phyloP scores from a whole-genome alignment of 1,140 invertebrate genomes.

The Pogonus chalceus region DNA sequence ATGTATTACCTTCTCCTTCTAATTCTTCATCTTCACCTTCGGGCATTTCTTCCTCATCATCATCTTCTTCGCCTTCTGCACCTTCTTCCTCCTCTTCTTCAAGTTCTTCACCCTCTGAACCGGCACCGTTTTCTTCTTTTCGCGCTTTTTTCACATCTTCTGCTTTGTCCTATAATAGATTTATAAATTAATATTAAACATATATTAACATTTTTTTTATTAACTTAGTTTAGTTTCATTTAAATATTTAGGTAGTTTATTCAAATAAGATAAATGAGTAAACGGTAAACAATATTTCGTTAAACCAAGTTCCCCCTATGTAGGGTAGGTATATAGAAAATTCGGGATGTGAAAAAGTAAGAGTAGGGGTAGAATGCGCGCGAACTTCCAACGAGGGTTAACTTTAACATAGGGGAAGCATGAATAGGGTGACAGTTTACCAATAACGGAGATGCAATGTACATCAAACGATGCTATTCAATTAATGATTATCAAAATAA shows the following conservation, averaged over 20 bases:
- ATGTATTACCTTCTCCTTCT: constrained; percentile 45
- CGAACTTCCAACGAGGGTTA: too few relatives aligned
- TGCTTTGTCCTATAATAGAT: constrained; percentile 52
- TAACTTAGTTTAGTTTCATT: too few relatives aligned
- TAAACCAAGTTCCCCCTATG: too few relatives aligned
- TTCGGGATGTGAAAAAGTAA: too few relatives aligned
- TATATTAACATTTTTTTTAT: too few relatives aligned
- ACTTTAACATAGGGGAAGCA: background rate
- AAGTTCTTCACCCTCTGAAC: constrained; percentile 37
- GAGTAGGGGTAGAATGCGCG: too few relatives aligned
- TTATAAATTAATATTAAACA: too few relatives aligned
- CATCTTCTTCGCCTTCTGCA: constrained; percentile 51
- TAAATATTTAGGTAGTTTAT: too few relatives aligned
- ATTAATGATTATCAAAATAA: background rate
- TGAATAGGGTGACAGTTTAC: background rate
- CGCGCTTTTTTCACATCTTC: constrained; percentile 66
- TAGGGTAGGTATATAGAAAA: too few relatives aligned
- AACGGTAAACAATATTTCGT: too few relatives aligned
- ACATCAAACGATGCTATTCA: background rate
- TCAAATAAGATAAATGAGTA: too few relatives aligned
- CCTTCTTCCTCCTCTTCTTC: constrained; percentile 47
- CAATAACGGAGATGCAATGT: background rate
- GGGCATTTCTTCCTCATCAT: constrained; percentile 54
- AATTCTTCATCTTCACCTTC: constrained; percentile 59
- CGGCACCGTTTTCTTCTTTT: constrained; percentile 61